These are phyloP conservation scores for Drosophila sp. DNA, from an alignment of 1,140 invertebrate species.

Conservation along the genomic window DNA sequence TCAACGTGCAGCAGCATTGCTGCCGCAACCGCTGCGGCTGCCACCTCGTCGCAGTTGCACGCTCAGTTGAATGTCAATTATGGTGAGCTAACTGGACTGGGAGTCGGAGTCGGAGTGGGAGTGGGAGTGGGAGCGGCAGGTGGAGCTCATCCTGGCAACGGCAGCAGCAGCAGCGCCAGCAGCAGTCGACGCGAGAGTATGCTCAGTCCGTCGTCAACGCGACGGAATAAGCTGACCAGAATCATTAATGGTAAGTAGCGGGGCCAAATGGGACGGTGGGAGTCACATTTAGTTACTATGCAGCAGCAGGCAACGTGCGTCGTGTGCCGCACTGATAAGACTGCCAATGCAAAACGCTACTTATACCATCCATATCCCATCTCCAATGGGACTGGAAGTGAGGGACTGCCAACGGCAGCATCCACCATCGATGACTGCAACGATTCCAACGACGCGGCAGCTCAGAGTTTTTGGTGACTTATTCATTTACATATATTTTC, in stretches of 20 bases:
- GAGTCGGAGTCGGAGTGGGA: conserved; percentile 42
- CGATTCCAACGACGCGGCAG: conserved; percentile 37
- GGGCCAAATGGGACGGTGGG: conserved; percentile 12
- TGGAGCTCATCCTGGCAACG: conserved; percentile 60
- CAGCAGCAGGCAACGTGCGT: conserved; percentile 28
- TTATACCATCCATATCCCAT: background rate
- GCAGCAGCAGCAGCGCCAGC: conserved; percentile 65
- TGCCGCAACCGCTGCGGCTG: conserved; percentile 80
- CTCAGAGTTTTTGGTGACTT: conserved; percentile 28
- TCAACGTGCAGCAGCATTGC: conserved; percentile 81
- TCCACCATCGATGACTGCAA: conserved; percentile 24
- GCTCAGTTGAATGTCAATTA: conserved; percentile 83
- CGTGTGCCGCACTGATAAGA: conserved; percentile 63
- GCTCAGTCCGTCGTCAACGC: conserved; percentile 89
- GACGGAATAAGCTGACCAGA: conserved; percentile 89
- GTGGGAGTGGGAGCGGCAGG: too few relatives aligned
- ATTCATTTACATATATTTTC: conserved; percentile 75
- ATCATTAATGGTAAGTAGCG: conserved; percentile 89
- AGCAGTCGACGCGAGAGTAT: conserved; percentile 86
- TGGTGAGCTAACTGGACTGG: conserved; percentile 46
- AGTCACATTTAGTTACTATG: conserved; percentile 40
- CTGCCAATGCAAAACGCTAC: conserved; percentile 7
- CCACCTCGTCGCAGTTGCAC: conserved; percentile 55
- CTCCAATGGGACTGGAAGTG: conserved; percentile 4
- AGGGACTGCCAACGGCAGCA: conserved; percentile 9